These are phyloP conservation scores for Colletes gigas DNA, from an alignment of 1,140 invertebrate genomes.

Conservation along the genomic window DNA sequence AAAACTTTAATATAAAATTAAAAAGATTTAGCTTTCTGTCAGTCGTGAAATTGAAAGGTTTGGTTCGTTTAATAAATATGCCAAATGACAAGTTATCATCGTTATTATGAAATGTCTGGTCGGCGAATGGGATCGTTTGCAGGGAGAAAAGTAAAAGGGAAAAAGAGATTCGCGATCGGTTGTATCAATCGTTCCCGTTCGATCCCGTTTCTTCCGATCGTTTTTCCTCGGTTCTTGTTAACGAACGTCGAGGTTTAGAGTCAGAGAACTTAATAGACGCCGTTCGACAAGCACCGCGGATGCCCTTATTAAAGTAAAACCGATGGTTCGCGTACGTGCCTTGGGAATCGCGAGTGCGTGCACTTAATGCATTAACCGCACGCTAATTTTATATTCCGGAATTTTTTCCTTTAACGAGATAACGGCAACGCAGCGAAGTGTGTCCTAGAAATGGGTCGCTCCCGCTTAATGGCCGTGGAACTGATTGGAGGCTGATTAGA, in stretches of 20 bases:
- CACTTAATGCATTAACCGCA: neutral
- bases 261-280: neutral
- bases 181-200: neutral
- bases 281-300: neutral
- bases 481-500: neutral
- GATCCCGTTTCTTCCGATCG: neutral
- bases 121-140: too few species aligned
- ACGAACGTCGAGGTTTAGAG: neutral
- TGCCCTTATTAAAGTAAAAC: neutral
- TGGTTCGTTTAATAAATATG: too few species aligned
- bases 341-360: neutral
- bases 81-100: too few species aligned
- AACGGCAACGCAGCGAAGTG: neutral
- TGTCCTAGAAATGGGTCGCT: slow-evolving; percentile 1
- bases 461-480: neutral
- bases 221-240: neutral
- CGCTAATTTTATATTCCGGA: neutral
- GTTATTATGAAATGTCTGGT: too few species aligned
- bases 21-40: too few species aligned
- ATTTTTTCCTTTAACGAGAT: neutral
- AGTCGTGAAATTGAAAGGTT: too few species aligned
- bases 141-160: neutral
- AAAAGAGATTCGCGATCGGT: neutral
- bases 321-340: neutral
- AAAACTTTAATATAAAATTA: too few species aligned